Evolutionary conservation across 2,113 vertebrate genomes (phyloP), one percentile per base, ranked within the genome.

Genomic region (Falco punctatus): DNA sequence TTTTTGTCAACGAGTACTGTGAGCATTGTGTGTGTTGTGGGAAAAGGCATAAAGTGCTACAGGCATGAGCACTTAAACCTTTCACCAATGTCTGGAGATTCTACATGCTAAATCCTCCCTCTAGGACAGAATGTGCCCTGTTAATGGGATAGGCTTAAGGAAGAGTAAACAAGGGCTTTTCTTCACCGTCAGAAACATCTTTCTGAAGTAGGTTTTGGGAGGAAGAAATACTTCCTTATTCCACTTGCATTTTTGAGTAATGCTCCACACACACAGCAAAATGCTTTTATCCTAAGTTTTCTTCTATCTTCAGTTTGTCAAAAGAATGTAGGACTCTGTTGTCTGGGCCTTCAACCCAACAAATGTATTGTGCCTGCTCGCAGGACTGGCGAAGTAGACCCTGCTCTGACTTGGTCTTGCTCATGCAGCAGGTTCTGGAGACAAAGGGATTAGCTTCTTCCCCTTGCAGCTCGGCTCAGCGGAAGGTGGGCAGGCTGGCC

Each of bases 351-450:
- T 80, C 32, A 75, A 5, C 15, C 55, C 84, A 64, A 4, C 11
- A 52, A 35, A 28, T 11, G 15, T 2, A 0, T 24, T 6, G 38
- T 21, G 17, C 49, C 28, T 64, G 28, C 51, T 70, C 6, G 0
- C 40, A 30, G 49, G 16, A 14, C 28, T 28, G 32, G 9, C 42
- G 30, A 62, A 44, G 30, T 3, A 52, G 38, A 18, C 3, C 23
- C 46, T 87, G 58, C 64, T 81, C 58, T 80, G 52, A 8, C 30
- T 65, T 51, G 40, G 13, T n/a, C 28, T 48, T 78, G 85, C 16
- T 55, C 3, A 0, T 27, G 11, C 16, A 35, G 3, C 0, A 2
- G 44, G 12, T 30, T 87, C 32, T 88, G 66, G 94, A 66, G 59
- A 3, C 6, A 17, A 48, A 57, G 17, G 65, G 22, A 12, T 67